phyloP scores from a whole-genome alignment of 1,140 invertebrate genomes.

The Maconellicoccus hirsutus region DNA sequence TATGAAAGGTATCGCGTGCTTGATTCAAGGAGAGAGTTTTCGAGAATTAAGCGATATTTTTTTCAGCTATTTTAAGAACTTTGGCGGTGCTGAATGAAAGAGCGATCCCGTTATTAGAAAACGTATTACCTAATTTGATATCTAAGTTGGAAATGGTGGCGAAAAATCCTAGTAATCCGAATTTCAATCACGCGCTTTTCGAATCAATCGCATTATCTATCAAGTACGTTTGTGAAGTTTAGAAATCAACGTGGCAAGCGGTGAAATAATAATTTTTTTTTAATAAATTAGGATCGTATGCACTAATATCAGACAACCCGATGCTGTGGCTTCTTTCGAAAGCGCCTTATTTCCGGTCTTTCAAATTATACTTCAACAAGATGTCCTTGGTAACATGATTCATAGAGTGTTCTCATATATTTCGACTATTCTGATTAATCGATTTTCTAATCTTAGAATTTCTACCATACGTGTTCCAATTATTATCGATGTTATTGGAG shows the following conservation, averaged over 20 bases:
- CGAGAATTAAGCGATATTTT: slow-evolving; percentile 12
- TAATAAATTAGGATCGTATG: slow-evolving; percentile 76
- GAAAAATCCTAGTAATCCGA: slow-evolving; percentile 89
- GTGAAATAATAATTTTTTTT: slow-evolving; percentile 27
- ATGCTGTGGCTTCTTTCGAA: slow-evolving; percentile 79
- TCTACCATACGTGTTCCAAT: slow-evolving; percentile 95
- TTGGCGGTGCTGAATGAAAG: slow-evolving; percentile 68
- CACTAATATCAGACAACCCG: slow-evolving; percentile 49
- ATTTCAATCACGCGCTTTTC: slow-evolving; percentile 97
- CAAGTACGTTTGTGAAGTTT: too few species aligned
- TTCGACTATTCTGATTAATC: background rate
- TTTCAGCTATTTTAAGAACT: slow-evolving; percentile 74
- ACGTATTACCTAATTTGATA: slow-evolving; percentile 71
- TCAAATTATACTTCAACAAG: slow-evolving; percentile 82
- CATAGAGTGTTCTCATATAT: background rate
- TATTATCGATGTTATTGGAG: slow-evolving; percentile 83
- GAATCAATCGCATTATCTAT: slow-evolving; percentile 83
- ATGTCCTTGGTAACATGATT: slow-evolving; percentile 62
- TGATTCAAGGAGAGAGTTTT: too few species aligned
- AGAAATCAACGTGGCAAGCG: too few species aligned
- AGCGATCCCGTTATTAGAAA: slow-evolving; percentile 65
- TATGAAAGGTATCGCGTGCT: slow-evolving; percentile 65
- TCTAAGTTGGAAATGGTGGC: slow-evolving; percentile 71
- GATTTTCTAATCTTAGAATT: slow-evolving; percentile 56
- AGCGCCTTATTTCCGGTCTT: slow-evolving; percentile 84